These are phyloP conservation scores for Iphiclides podalirius DNA, from an alignment of 2,888 invertebrate genomes.

Conservation along the genomic window DNA sequence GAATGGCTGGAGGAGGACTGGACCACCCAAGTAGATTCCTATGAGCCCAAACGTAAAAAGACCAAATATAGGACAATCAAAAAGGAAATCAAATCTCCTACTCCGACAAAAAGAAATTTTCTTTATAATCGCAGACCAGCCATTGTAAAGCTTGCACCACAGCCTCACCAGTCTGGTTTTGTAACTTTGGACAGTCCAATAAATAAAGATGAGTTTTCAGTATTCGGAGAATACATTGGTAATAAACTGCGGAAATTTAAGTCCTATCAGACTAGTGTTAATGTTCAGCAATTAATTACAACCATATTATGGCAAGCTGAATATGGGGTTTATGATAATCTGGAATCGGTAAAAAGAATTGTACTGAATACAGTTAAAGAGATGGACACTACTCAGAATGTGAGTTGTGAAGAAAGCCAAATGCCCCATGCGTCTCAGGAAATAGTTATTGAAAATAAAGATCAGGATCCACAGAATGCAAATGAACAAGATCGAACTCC, in stretches of 20 bases:
- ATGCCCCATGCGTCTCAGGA: neutral
- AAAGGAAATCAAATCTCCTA: conserved; percentile 55
- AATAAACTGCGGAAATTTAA: conserved; percentile 66
- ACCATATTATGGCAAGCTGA: conserved; percentile 73
- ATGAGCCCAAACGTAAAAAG: conserved; percentile 51
- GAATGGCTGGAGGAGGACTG: conserved; percentile 71
- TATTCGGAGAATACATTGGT: conserved; percentile 69
- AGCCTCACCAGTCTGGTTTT: conserved; percentile 19
- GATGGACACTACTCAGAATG: conserved; percentile 22
- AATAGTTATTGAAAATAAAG: conserved; percentile 9
- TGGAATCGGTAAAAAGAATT: conserved; percentile 62
- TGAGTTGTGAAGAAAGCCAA: neutral
- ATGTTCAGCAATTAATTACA: conserved; percentile 67
- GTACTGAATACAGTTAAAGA: conserved; percentile 51
- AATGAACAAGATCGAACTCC: conserved; percentile 6
- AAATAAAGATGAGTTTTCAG: conserved; percentile 58
- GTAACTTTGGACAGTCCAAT: neutral
- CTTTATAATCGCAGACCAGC: conserved; percentile 26
- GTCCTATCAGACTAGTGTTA: conserved; percentile 52
- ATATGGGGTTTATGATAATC: conserved; percentile 63
- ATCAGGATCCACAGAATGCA: conserved; percentile 1
- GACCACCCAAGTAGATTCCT: conserved; percentile 51
- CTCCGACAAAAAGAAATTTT: conserved; percentile 28
- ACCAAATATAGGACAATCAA: conserved; percentile 57
- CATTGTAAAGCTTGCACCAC: conserved; percentile 38